Evolutionary conservation across 2,113 vertebrate species (phyloP).

Genomic region (Vombatus ursinus): DNA sequence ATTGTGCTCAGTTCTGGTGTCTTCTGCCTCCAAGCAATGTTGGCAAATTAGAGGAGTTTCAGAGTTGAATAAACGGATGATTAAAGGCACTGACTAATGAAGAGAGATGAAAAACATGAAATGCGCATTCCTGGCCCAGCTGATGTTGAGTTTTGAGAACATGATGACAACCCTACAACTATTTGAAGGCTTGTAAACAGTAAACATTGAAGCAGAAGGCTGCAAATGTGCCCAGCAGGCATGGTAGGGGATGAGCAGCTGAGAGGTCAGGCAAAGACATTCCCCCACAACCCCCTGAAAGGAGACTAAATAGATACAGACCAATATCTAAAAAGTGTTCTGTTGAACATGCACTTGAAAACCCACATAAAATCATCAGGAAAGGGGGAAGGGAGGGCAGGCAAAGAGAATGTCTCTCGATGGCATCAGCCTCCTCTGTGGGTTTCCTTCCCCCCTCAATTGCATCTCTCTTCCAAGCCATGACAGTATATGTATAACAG

Average conservation of each 20-base stretch:
- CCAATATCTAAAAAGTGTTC: not conserved
- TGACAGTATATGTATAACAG: not conserved
- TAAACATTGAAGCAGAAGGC: slow-evolving; percentile 38
- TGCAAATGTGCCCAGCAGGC: not conserved
- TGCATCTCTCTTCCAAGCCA: not conserved
- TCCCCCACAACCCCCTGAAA: not conserved
- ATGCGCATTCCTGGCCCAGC: slow-evolving; percentile 54
- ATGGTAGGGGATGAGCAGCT: not conserved
- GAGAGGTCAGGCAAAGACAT: not conserved
- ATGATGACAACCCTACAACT: slow-evolving; percentile 44
- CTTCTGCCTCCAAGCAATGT: not conserved
- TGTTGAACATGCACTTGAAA: not conserved
- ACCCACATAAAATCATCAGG: not conserved
- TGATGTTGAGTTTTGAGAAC: slow-evolving; percentile 63
- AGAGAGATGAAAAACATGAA: slow-evolving; percentile 56
- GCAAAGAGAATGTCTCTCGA: not conserved
- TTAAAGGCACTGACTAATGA: not conserved
- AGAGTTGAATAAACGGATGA: not conserved
- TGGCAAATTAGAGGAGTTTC: not conserved
- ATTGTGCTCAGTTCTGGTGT: not conserved
- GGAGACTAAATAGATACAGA: not conserved
- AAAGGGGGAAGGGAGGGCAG: not conserved
- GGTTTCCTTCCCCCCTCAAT: not conserved
- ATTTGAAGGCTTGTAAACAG: slow-evolving; percentile 55
- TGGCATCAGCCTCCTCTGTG: not conserved